A percentile compares a stretch with the other conserved stretches of the same genome.
Conservation (phyloP, 1,140 invertebrate genomes). For the Musca domestica region DNA sequence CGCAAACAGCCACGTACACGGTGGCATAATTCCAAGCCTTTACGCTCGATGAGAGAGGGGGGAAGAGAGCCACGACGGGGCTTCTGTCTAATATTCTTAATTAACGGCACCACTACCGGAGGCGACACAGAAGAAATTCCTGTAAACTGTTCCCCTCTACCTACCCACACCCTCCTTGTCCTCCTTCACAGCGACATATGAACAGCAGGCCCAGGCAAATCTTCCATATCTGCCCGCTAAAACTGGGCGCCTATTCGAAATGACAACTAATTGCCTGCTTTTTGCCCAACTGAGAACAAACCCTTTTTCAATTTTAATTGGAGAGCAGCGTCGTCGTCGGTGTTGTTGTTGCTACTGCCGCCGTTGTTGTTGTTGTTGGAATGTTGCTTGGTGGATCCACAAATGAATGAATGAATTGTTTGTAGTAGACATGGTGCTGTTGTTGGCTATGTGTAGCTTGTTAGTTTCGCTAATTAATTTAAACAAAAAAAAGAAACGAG, state of each 20-base stretch:
- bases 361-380: too few relatives aligned
- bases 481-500: not conserved
- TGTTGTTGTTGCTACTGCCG: too few relatives aligned
- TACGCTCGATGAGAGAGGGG: too few relatives aligned
- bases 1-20: too few relatives aligned
- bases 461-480: constrained; percentile 20
- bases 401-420: constrained; percentile 10
- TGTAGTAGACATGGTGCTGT: not conserved
- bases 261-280: constrained; percentile 18
- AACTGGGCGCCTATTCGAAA: constrained; percentile 19
- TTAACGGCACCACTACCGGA: not conserved
- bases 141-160: not conserved
- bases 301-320: too few relatives aligned
- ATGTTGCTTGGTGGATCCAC: too few relatives aligned
- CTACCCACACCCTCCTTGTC: too few relatives aligned
- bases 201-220: too few relatives aligned
- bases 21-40: too few relatives aligned
- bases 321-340: too few relatives aligned
- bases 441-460: constrained; percentile 2
- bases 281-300: not conserved
- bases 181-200: too few relatives aligned
- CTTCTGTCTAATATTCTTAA: constrained; percentile 15
- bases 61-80: too few relatives aligned
- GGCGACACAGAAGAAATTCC: not conserved
- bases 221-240: not conserved